Conservation (phyloP, 2,797 vertebrate genomes). For the Sebastes itinus region DNA sequence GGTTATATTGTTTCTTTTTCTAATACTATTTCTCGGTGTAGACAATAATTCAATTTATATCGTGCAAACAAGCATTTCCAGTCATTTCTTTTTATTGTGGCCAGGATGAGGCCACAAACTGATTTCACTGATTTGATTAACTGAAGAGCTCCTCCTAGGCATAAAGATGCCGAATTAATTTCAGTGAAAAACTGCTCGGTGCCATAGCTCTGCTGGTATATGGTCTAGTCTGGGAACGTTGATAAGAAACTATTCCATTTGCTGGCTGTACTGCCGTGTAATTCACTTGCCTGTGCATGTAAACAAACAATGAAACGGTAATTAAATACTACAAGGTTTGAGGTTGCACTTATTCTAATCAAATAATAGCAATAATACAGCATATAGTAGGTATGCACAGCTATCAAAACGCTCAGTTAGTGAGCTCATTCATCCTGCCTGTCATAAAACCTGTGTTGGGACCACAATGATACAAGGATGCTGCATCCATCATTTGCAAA, state of each 20-base stretch:
- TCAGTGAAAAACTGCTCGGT: conserved; percentile 56
- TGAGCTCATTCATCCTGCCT: conserved; percentile 67
- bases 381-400: conserved; percentile 44
- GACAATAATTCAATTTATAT: conserved; percentile 67
- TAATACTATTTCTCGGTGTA: conserved; percentile 36
- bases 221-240: conserved; percentile 55
- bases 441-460: conserved; percentile 63
- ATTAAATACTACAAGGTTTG: conserved; percentile 73
- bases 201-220: conserved; percentile 47
- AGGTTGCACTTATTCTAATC: conserved; percentile 64
- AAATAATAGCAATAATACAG: conserved; percentile 59
- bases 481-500: conserved; percentile 70
- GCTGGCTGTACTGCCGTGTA: conserved; percentile 55
- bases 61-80: conserved; percentile 63
- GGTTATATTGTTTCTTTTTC: not conserved
- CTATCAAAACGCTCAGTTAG: conserved; percentile 52
- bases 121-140: conserved; percentile 80
- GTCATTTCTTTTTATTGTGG: conserved; percentile 68
- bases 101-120: conserved; percentile 55
- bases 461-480: conserved; percentile 64
- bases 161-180: conserved; percentile 72
- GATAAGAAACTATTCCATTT: conserved; percentile 77
- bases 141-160: conserved; percentile 65
- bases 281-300: conserved; percentile 73
- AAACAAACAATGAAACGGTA: conserved; percentile 73